A percentile compares a stretch with the other conserved stretches of the same genome.
Evolutionary conservation across 2,113 vertebrate species (phyloP).

Genomic region (Crotophaga sulcirostris): DNA sequence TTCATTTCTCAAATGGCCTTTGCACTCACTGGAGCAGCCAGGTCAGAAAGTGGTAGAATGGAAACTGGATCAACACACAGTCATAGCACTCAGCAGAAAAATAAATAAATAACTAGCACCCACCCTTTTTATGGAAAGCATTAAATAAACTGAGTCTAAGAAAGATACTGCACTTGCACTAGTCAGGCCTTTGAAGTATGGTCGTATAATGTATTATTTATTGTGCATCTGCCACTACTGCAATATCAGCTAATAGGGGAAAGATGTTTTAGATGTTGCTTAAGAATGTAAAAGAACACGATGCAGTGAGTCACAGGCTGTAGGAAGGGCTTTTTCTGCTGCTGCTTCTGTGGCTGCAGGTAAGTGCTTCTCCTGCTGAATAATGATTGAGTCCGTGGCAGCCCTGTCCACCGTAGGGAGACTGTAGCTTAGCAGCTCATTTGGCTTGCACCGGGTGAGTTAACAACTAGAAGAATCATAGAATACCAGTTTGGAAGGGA

Average conservation of each 20-base stretch:
- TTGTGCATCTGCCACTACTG: conserved; percentile 35
- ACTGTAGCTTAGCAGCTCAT: background rate
- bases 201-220: conserved; percentile 65
- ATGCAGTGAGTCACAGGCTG: background rate
- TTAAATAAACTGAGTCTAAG: conserved; percentile 23
- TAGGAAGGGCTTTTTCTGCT: background rate
- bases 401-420: background rate
- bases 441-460: background rate
- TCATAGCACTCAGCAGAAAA: background rate
- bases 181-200: conserved; percentile 23
- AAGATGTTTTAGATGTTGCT: conserved; percentile 17
- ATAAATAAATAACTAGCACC: conserved; percentile 1
- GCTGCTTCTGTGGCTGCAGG: background rate
- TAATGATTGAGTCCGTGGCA: background rate
- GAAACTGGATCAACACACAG: background rate
- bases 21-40: background rate
- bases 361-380: background rate
- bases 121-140: background rate
- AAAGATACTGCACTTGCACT: conserved; percentile 8
- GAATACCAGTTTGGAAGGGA: too few species aligned
- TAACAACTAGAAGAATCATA: background rate
- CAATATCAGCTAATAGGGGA: conserved; percentile 16
- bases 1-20: conserved; percentile 49
- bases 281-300: background rate
- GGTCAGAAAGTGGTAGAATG: background rate